Base-by-base conservation (phyloP, 2,113 vertebrate species). In the Ploceus nigricollis region DNA sequence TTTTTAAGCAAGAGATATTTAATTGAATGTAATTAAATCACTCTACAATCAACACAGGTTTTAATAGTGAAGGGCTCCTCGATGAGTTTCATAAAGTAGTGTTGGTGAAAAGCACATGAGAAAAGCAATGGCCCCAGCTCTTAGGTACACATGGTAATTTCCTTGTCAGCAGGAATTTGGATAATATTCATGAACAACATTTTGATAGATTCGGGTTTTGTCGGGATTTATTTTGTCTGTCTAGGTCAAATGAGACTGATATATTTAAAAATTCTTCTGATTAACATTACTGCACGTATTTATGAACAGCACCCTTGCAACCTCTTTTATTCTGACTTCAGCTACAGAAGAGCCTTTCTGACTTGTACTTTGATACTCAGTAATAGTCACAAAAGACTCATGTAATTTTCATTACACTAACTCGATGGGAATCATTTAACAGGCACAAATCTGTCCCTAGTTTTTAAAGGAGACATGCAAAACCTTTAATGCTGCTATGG, bases 21-120 rank as follows among this genome's bases (percentile, higher is more conserved):
- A 93, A 94, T 75, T 81, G 56, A 90, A 66, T 45, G 44, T 78
- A 92, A 95, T 96, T 95, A 95, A 96, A 90, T 86, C 56, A 81
- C 60, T 84, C 89, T 60, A 51, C 76, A 90, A 60, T 45, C 69
- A 75, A 78, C 72, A 78, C 56, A 78, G 51, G 48, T 66, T 95
- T 75, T 71, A 88, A 50, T 10, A 91, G 47, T 28, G 28, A 79
- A 77, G 42, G 47, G 48, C 17, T 92, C 68, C 56, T 92, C 44
- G 82, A 71, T 63, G 82, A 83, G 76, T 82, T 88, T 88, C 68
- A n/a, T 60, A 11, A 70, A 92, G 31, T 1, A 66, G 12, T 2
- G 2, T 22, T 20, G 37, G 48, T 27, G 64, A 56, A 81, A 90
- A 66, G 25, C n/a, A 54, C 1, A 3, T 9, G 45, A 73, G 80